Percentiles rank a stretch among this genome's conserved stretches.
phyloP scores from a whole-genome alignment of 1,140 invertebrate species.

The Pollicipes pollicipes region DNA sequence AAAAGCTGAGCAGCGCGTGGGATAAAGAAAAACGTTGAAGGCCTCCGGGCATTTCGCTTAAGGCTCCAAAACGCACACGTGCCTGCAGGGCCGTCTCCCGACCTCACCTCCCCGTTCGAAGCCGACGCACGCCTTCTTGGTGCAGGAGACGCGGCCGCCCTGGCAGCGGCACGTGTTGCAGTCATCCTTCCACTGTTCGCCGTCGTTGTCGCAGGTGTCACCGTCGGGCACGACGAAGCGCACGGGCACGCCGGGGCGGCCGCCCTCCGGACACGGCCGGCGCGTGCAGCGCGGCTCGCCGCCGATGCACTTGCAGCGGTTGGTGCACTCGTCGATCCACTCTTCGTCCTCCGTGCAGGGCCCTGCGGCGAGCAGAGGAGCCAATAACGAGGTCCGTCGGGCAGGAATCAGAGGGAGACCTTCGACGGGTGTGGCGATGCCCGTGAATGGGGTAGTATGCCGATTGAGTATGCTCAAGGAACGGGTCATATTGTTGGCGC shows the following conservation, averaged over 20 bases:
- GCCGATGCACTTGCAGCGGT: background rate
- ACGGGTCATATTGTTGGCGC: no score
- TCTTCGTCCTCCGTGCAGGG: background rate
- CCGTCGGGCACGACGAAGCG: background rate
- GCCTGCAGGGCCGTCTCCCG: no score
- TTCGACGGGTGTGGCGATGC: no score
- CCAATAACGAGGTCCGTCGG: no score
- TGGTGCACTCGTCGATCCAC: background rate
- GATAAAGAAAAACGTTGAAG: no score
- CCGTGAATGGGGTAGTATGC: no score
- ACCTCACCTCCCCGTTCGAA: slow-evolving; percentile 35
- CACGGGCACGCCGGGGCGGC: background rate
- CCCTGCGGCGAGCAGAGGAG: background rate
- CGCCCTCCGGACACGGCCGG: background rate
- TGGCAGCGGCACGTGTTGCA: slow-evolving; percentile 11
- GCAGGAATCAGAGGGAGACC: no score
- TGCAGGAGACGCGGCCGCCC: background rate
- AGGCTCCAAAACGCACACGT: no score
- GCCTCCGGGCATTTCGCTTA: no score
- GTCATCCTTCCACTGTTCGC: slow-evolving; percentile 9
- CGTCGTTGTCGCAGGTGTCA: slow-evolving; percentile 5
- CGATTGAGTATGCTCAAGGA: no score
- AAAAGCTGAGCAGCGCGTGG: no score
- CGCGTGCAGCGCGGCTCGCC: background rate
- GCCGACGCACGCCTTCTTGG: slow-evolving; percentile 19